These are phyloP conservation scores for Campodea augens DNA, from an alignment of 1,140 invertebrate species.

Conservation along the genomic window DNA sequence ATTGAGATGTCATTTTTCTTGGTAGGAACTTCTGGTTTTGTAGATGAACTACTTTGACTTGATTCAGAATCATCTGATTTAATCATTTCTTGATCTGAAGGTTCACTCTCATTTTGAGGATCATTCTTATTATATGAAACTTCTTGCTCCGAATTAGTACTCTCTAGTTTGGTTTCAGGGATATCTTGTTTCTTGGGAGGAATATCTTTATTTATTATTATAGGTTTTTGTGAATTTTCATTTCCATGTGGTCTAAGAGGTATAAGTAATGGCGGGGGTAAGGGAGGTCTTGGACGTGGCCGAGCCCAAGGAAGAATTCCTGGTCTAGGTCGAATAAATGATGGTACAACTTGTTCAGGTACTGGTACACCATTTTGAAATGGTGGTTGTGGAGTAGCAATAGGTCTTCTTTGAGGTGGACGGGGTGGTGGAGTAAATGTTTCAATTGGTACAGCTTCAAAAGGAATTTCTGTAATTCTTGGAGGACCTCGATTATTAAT, in stretches of 20 bases:
- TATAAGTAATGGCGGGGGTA: neutral
- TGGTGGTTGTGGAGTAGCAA: constrained; percentile 29
- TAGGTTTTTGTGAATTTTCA: no score
- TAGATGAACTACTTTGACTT: no score
- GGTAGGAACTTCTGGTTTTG: no score
- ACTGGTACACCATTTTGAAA: constrained; percentile 45
- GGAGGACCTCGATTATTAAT: constrained; percentile 80
- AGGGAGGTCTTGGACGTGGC: constrained; percentile 23
- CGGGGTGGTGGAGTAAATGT: constrained; percentile 22
- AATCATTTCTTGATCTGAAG: no score
- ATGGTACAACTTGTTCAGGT: constrained; percentile 51
- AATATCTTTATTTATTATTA: no score
- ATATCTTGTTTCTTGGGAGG: no score
- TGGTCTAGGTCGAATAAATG: constrained; percentile 21
- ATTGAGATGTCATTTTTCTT: no score
- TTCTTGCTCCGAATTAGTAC: no score
- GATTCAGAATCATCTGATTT: no score
- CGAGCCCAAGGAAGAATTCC: constrained; percentile 28
- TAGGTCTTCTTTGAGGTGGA: constrained; percentile 22
- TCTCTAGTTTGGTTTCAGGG: no score
- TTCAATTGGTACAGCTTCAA: constrained; percentile 45
- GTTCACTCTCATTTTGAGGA: no score
- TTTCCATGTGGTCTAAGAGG: neutral
- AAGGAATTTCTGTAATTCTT: constrained; percentile 49
- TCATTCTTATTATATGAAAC: no score